Evolutionary conservation across 2,888 invertebrate species (phyloP), one percentile per base, ranked within the genome.

Genomic region (Philopedon plagiatum): DNA sequence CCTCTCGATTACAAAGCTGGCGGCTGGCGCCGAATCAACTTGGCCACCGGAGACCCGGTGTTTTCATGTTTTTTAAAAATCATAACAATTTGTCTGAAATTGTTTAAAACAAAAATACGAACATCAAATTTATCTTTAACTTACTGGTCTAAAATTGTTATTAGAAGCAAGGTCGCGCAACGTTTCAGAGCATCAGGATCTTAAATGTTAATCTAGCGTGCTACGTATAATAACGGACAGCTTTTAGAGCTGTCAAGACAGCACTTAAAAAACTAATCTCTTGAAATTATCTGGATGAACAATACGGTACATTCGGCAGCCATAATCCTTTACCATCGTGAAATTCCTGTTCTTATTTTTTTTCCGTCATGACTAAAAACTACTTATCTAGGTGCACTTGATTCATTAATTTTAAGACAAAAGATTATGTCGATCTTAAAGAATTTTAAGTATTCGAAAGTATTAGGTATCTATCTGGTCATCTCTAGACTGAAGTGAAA

Each of bases 181-280:
- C 56, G 39, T 65, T 57, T 65, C 41, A 51, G 46, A 51, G 26
- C 41, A 54, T 46, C 44, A 67, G 34, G 60, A 68, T 68, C 60
- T 58, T 37, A 60, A 51, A 68, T 46, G 49, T 61, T 34, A 61
- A 68, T 68, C 68, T 68, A 61, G 60, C 68, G 39, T 41, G 61
- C 61, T 37, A 60, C 49, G 57, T 67, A 62, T 62, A 64, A 70
- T 67, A 72, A 73, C 73, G 73, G 68, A 57, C 68, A 46, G 68
- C 56, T 73, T 63, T 68, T 68, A 60, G 60, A 73, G 69, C 73
- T 73, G 73, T 68, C 73, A 73, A 39, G 73, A 64, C 73, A 73
- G 68, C 73, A 73, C 73, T 69, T 73, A 73, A 73, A 68, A 73
- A 72, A 73, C 73, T 73, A 73, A 73, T 73, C 73, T 73, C 68